Evolutionary conservation across 2,888 invertebrate species (phyloP).

Genomic region (Lycaena phlaeas): DNA sequence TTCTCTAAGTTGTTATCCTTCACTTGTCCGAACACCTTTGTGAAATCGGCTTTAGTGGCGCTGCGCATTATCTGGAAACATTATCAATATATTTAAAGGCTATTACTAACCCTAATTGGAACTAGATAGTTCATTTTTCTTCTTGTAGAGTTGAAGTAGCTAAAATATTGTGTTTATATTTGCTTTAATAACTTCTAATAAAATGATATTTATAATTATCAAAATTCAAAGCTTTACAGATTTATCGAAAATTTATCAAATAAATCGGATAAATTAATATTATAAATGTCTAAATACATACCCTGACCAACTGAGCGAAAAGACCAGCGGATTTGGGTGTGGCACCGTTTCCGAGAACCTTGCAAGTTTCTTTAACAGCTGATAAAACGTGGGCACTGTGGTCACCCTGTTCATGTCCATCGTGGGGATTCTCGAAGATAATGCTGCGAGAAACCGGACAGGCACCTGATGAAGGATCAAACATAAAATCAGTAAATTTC

Average conservation of each 20-base stretch:
- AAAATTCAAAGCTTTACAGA: too few relatives aligned
- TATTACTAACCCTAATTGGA: too few relatives aligned
- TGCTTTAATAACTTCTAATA: too few relatives aligned
- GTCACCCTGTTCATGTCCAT: constrained; percentile 47
- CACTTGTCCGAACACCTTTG: constrained; percentile 77
- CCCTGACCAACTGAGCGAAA: constrained; percentile 77
- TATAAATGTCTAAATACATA: constrained; percentile 37
- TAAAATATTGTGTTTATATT: too few relatives aligned
- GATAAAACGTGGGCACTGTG: constrained; percentile 71
- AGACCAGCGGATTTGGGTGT: constrained; percentile 77
- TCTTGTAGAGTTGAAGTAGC: too few relatives aligned
- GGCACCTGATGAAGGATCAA: too few relatives aligned
- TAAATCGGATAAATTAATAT: too few relatives aligned
- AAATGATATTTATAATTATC: too few relatives aligned
- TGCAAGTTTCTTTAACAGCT: constrained; percentile 75
- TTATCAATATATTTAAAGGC: too few relatives aligned
- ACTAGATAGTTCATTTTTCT: too few relatives aligned
- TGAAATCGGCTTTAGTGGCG: constrained; percentile 78
- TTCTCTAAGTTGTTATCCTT: constrained; percentile 74
- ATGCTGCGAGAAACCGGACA: constrained; percentile 70
- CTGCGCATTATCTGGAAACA: constrained; percentile 75
- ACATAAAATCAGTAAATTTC: too few relatives aligned
- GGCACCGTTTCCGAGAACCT: constrained; percentile 73
- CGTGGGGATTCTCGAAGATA: constrained; percentile 82
- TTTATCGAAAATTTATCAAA: too few relatives aligned